Evolutionary conservation across 2,888 invertebrate genomes (phyloP), one percentile per base, ranked within the genome.

Genomic region (Phytoseiulus persimilis): DNA sequence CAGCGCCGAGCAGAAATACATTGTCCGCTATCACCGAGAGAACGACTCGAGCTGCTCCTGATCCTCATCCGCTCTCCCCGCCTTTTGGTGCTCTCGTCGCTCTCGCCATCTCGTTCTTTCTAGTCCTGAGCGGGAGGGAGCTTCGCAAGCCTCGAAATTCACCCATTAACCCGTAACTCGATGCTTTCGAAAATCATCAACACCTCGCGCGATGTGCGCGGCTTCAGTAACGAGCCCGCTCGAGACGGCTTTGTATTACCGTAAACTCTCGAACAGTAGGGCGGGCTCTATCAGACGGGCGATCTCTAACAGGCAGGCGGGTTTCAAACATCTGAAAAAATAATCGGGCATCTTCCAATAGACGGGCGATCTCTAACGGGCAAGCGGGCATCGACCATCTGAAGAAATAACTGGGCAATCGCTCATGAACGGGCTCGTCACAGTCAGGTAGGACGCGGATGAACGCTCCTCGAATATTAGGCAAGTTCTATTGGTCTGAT

Each of bases 1-100:
- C 87, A 87, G 87, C 23, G 32, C 33, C 45, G 87, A 87, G 11
- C 87, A 87, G 32, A 33, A 87, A 87, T n/a, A 87, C 39, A 87
- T 87, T n/a, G 45, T 87, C 33, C 39, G 45, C 32, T 39, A 39
- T 87, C 87, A 87, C 87, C 9, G 39, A 39, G 39, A 3, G 39
- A 39, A 39, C 39, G 65, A 65, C 1, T 65, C 18, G 65, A 23
- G 65, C 65, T 65, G 11, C 65, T 65, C 18, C 28, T 65, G 14
- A 6, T 65, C 18, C 5, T 65, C 65, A 65, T 23, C 5, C 9
- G 5, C 18, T 65, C 65, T 65, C 65, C 65, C 65, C 28, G 28
- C 18, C 23, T 1, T 65, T 28, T 23, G 14, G 1, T 6, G 65
- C 65, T 11, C n/a, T n/a, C n/a, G n/a, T n/a, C n/a, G n/a, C n/a